Evolutionary conservation across 2,797 vertebrate genomes (phyloP), one percentile per base, ranked within the genome.

Genomic region (Otolemur crassicaudatus): DNA sequence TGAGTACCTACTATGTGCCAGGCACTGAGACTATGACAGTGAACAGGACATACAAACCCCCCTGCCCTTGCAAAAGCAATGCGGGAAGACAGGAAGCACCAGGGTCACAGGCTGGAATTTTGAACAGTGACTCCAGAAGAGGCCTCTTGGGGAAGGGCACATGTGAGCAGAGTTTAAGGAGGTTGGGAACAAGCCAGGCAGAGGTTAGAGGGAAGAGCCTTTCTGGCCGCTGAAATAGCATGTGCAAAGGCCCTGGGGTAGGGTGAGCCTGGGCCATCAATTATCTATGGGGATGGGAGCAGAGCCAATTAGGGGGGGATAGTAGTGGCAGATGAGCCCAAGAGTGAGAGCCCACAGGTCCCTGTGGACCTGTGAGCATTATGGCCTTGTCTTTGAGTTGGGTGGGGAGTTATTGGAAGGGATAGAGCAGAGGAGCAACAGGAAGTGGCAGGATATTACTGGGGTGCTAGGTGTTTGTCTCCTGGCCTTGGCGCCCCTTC

Each of bases 311-410:
- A 7, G 58, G 19, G 7, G 7, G 31, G 60, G 46, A 46, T 34
- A 6, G 77, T 7, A 43, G 60, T 7, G n/a, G 60, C 22, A 10
- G 53, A 25, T 23, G 46, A 63, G 56, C n/a, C 27, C 0, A 0
- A 1, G 20, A 12, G 29, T n/a, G 13, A 3, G 34, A n/a, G 4
- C 27, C 2, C 8, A 10, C 17, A 10, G 16, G 27, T 6, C 22
- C 27, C 2, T 2, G 13, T 29, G 2, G 40, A 17, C 11, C 29
- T 0, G 25, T 3, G 1, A 7, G 40, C 53, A 27, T 13, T 0
- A 2, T 0, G 0, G 25, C 20, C 37, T 29, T 37, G 27, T 3
- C 17, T 40, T 43, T 7, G 37, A 75, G 60, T 7, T 17, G 58
- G 60, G 70, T 0, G 0, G 34, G 23, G 5, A 34, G 1, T 22